These are phyloP conservation scores for Acholoe squamosa DNA, from an alignment of 2,888 invertebrate genomes.

Conservation along the genomic window DNA sequence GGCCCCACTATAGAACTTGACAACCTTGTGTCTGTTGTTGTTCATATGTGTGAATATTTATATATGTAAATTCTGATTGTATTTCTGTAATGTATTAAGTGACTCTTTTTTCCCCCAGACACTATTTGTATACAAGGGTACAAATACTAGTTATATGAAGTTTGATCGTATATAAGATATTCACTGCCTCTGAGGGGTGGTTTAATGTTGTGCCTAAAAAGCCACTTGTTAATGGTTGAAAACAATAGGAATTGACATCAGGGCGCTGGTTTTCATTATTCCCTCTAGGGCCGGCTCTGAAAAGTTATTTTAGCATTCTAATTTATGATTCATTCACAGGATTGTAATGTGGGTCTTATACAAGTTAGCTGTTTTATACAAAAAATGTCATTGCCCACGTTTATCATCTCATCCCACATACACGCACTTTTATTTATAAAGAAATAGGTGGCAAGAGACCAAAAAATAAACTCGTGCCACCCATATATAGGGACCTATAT, in stretches of 20 bases:
- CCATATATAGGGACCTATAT: conserved; percentile 60
- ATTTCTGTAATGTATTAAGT: conserved; percentile 58
- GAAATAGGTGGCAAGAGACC: conserved; percentile 11
- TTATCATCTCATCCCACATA: conserved; percentile 54
- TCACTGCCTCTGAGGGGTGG: conserved; percentile 47
- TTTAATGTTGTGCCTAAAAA: conserved; percentile 55
- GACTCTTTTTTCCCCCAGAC: conserved; percentile 29
- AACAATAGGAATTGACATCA: neutral
- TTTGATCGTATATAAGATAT: conserved; percentile 11
- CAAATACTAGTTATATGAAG: conserved; percentile 43
- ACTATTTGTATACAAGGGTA: conserved; percentile 48
- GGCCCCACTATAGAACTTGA: conserved; percentile 54
- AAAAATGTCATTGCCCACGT: conserved; percentile 24
- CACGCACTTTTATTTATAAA: conserved; percentile 54
- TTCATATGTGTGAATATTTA: conserved; percentile 62
- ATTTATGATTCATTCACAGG: conserved; percentile 43
- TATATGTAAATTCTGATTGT: conserved; percentile 54
- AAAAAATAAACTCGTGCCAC: conserved; percentile 37
- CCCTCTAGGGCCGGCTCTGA: conserved; percentile 35
- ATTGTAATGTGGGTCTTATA: neutral
- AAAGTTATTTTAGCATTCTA: conserved; percentile 50
- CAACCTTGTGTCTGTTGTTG: conserved; percentile 1
- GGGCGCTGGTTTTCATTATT: neutral
- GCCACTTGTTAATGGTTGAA: conserved; percentile 55
- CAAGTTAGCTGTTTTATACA: conserved; percentile 58